These are phyloP conservation scores for Apocrypta bakeri DNA, from an alignment of 1,140 invertebrate genomes.

Conservation along the genomic window DNA sequence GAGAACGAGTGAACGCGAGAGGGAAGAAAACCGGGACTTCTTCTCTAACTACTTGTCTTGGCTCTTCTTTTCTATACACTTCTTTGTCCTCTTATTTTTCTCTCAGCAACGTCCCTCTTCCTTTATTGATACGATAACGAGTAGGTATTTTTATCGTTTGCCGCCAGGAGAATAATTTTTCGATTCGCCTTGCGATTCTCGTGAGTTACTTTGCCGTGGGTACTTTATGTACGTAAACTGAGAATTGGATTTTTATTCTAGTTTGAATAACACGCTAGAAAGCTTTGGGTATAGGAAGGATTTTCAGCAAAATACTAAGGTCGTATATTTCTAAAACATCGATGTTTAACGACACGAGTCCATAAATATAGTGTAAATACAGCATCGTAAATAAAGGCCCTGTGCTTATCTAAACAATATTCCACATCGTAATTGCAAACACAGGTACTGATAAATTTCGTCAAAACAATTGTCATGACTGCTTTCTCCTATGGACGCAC, in stretches of 20 bases:
- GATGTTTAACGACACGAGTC: background rate
- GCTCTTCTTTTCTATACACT: background rate
- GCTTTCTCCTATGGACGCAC: background rate
- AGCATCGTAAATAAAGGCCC: background rate
- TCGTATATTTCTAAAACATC: background rate
- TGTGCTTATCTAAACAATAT: constrained; percentile 9
- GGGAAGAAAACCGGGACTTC: background rate
- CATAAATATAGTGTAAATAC: constrained; percentile 26
- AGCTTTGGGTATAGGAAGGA: background rate
- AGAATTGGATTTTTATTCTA: no score
- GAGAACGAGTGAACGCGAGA: background rate
- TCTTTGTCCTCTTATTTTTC: background rate
- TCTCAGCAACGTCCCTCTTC: background rate
- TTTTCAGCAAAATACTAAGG: background rate
- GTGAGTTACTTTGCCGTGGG: background rate
- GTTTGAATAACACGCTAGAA: background rate
- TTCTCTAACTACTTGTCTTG: background rate
- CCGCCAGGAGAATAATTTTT: background rate
- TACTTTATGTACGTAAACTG: background rate
- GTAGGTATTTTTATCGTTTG: background rate
- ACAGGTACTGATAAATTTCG: constrained; percentile 18
- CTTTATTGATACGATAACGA: background rate
- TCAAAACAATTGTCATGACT: constrained; percentile 27
- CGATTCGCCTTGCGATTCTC: background rate
- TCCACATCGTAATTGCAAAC: background rate